Conservation (phyloP, 2,113 vertebrate genomes). For the Gnathonemus echidnorhynchus region DNA sequence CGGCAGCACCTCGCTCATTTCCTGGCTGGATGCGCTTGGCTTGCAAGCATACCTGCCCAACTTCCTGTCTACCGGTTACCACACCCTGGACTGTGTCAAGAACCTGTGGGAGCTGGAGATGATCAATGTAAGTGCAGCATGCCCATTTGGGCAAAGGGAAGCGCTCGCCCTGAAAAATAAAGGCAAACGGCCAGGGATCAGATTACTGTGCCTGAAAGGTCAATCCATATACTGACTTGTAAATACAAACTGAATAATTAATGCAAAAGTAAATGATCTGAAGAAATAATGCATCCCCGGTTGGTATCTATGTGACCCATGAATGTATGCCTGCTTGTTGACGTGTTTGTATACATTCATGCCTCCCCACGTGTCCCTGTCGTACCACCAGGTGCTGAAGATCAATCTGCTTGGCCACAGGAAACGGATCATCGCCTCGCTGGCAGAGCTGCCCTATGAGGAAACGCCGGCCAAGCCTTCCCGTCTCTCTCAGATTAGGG, state of each 20-base stretch:
- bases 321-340: not conserved
- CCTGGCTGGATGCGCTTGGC: conserved; percentile 86
- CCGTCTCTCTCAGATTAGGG: conserved; percentile 86
- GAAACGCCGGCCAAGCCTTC: conserved; percentile 92
- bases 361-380: not conserved
- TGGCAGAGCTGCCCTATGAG: conserved; percentile 86
- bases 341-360: not conserved
- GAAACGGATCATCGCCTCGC: conserved; percentile 87
- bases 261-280: not conserved
- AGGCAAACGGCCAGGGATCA: not conserved
- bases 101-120: conserved; percentile 98
- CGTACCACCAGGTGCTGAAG: conserved; percentile 76
- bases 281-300: not conserved
- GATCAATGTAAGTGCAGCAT: conserved; percentile 74
- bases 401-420: conserved; percentile 88
- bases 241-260: not conserved
- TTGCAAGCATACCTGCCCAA: conserved; percentile 86
- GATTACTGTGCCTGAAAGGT: not conserved
- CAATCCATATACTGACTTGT: not conserved
- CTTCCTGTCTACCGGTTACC: conserved; percentile 91
- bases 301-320: not conserved
- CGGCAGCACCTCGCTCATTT: conserved; percentile 75
- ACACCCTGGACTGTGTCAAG: conserved; percentile 85
- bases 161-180: not conserved
- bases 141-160: not conserved